phyloP scores from a whole-genome alignment of 2,113 vertebrate species.

The Rhegmatorhina hoffmannsi region DNA sequence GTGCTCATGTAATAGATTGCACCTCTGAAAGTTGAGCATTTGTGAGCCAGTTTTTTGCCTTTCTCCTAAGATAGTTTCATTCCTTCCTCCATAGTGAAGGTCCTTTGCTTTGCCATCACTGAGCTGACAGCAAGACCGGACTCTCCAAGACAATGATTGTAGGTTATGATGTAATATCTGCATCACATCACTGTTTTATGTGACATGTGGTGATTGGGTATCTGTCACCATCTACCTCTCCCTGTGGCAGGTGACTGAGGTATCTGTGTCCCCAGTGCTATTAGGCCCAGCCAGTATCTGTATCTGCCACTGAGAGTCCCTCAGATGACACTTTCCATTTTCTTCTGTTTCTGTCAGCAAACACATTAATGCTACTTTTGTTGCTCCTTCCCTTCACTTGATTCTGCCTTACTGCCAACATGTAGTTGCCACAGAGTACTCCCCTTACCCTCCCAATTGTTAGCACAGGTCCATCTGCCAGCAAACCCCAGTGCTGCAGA shows the following conservation, averaged over 20 bases:
- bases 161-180: not conserved
- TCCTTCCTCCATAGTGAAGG: not conserved
- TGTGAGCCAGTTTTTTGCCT: not conserved
- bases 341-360: constrained; percentile 6
- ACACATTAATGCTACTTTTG: not conserved
- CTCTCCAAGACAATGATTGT: not conserved
- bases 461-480: not conserved
- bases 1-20: fast-evolving
- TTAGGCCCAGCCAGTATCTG: not conserved
- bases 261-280: not conserved
- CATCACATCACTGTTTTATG: not conserved
- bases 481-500: not conserved
- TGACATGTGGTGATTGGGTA: fast-evolving
- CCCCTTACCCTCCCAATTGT: not conserved
- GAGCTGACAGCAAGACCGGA: not conserved
- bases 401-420: not conserved
- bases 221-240: not conserved
- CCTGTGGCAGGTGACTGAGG: not conserved
- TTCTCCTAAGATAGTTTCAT: not conserved
- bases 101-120: not conserved
- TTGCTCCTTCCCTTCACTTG: not conserved
- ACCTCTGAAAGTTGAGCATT: not conserved
- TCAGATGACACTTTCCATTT: not conserved
- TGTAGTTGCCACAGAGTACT: not conserved
- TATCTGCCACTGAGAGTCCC: not conserved